Evolutionary conservation across 2,797 vertebrate species (phyloP).

Genomic region (Sebastes ruberrimus): DNA sequence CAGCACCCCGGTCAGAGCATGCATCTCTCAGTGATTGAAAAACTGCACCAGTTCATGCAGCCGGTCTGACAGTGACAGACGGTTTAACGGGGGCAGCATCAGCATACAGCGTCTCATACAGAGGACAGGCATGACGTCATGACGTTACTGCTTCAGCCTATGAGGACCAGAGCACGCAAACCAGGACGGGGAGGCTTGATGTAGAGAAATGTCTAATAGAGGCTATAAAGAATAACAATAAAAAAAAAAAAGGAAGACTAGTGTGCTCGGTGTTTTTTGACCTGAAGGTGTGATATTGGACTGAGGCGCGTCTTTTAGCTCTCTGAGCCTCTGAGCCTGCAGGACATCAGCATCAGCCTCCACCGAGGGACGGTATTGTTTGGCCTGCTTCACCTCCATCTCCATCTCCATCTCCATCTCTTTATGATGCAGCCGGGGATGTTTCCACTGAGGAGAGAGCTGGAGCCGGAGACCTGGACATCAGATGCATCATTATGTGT

Average conservation of each 20-base stretch:
- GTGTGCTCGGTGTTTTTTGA: neutral
- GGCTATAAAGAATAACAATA: neutral
- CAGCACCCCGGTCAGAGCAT: constrained; percentile 61
- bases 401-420: constrained; percentile 15
- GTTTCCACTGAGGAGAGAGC: neutral
- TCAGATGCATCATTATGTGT: constrained; percentile 11
- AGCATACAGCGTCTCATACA: neutral
- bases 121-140: constrained; percentile 43
- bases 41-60: neutral
- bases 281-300: neutral
- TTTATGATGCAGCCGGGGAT: neutral
- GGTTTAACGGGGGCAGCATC: neutral
- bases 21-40: neutral
- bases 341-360: constrained; percentile 9
- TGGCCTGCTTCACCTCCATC: constrained; percentile 23
- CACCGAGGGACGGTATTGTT: constrained; percentile 16
- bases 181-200: constrained; percentile 21
- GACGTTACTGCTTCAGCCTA: constrained; percentile 56
- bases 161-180: constrained; percentile 45
- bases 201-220: constrained; percentile 42
- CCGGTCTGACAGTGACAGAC: neutral
- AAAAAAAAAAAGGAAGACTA: neutral
- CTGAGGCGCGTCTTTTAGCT: neutral
- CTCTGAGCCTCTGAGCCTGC: neutral
- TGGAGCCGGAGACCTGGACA: neutral